These are phyloP conservation scores for Grus americana DNA, from an alignment of 2,113 vertebrate genomes.

Conservation along the genomic window DNA sequence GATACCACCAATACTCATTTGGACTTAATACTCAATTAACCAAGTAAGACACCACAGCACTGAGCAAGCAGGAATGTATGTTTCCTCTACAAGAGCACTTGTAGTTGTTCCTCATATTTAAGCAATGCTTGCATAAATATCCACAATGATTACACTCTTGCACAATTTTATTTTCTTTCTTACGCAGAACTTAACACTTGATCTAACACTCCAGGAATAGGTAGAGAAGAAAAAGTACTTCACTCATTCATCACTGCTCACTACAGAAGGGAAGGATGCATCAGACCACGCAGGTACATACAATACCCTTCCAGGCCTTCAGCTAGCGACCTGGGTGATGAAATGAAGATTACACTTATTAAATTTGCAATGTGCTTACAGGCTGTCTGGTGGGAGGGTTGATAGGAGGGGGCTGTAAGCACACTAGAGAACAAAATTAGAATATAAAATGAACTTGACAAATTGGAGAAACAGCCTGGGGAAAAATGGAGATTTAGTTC, in stretches of 20 bases:
- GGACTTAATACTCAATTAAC: background rate
- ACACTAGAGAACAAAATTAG: constrained; percentile 37
- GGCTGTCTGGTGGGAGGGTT: constrained; percentile 2
- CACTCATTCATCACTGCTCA: background rate
- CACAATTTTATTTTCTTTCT: background rate
- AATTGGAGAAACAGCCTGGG: constrained; percentile 38
- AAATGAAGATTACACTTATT: constrained; percentile 39
- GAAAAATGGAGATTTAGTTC: background rate
- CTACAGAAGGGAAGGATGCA: background rate
- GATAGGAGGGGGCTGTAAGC: constrained; percentile 11
- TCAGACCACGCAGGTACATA: background rate
- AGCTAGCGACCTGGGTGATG: background rate
- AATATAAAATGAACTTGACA: constrained; percentile 48
- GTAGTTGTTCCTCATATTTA: background rate
- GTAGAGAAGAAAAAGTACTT: background rate
- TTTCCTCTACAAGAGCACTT: background rate
- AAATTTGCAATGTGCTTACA: constrained; percentile 7
- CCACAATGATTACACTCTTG: background rate
- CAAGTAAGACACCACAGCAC: background rate
- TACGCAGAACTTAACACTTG: background rate
- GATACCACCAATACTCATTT: background rate
- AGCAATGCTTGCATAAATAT: background rate
- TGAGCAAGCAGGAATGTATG: background rate
- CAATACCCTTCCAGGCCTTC: background rate
- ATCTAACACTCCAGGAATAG: background rate